phyloP scores from a whole-genome alignment of 2,888 invertebrate genomes.

The Sphecodes monilicornis region DNA sequence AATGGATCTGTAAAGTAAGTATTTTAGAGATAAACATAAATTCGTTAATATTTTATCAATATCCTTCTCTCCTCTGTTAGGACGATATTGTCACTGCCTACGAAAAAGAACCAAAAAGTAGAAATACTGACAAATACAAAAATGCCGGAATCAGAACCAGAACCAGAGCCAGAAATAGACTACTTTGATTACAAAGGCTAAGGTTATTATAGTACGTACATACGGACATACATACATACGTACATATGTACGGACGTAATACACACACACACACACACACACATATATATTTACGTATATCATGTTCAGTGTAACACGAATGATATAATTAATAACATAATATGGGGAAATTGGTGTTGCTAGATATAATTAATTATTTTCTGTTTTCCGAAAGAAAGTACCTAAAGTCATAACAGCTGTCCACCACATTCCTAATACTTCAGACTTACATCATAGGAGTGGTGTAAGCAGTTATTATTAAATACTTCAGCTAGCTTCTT shows the following conservation, averaged over 20 bases:
- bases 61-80: slow-evolving; percentile 67
- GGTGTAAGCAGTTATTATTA: background rate
- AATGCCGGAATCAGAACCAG: slow-evolving; percentile 71
- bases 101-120: slow-evolving; percentile 75
- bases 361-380: slow-evolving; percentile 22
- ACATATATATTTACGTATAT: too few relatives aligned
- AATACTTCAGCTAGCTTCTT: background rate
- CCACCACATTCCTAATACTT: background rate
- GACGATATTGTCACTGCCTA: slow-evolving; percentile 78
- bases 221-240: too few relatives aligned
- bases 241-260: too few relatives aligned
- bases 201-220: slow-evolving; percentile 34
- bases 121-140: slow-evolving; percentile 69
- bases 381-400: background rate
- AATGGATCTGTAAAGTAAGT: slow-evolving; percentile 76
- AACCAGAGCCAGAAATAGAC: slow-evolving; percentile 79
- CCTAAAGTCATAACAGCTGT: background rate
- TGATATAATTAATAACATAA: slow-evolving; percentile 17
- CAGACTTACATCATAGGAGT: background rate
- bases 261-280: too few relatives aligned
- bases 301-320: slow-evolving; percentile 39
- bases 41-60: background rate
- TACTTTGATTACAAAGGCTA: slow-evolving; percentile 79
- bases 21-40: background rate
- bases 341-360: slow-evolving; percentile 7